Evolutionary conservation across 2,888 invertebrate species (phyloP).

Genomic region (Parapristionchus giblindavisi): DNA sequence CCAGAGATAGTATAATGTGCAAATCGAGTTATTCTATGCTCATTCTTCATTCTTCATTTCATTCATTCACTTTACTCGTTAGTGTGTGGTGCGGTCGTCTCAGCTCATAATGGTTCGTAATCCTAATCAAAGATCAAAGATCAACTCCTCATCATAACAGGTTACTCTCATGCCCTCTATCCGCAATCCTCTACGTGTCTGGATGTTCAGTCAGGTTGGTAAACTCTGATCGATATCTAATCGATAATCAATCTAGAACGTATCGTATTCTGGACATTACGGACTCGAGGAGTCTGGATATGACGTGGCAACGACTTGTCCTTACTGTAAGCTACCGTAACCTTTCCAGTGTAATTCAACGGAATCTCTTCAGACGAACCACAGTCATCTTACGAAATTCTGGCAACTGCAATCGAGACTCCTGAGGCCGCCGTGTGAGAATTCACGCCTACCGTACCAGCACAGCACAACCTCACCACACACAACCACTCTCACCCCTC

Average conservation of each 20-base stretch:
- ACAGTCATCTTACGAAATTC: too few species aligned
- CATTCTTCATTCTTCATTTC: too few species aligned
- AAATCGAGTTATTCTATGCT: too few species aligned
- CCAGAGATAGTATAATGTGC: too few species aligned
- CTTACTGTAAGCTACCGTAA: neutral
- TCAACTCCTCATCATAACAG: neutral
- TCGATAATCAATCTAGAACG: neutral
- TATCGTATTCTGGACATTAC: too few species aligned
- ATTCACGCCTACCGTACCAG: conserved; percentile 3
- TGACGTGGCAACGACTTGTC: too few species aligned
- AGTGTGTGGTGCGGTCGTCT: too few species aligned
- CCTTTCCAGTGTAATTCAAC: neutral
- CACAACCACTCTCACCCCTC: neutral
- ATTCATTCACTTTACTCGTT: too few species aligned
- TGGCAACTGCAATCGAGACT: too few species aligned
- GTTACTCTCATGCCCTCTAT: conserved; percentile 30
- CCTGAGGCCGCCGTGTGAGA: too few species aligned
- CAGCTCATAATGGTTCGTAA: too few species aligned
- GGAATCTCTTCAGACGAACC: conserved; percentile 31
- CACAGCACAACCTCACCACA: conserved; percentile 7
- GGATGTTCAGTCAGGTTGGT: conserved; percentile 22
- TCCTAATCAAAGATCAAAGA: neutral
- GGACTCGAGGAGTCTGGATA: too few species aligned
- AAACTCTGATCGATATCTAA: neutral
- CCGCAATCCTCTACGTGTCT: conserved; percentile 34